Evolutionary conservation across 2,797 vertebrate species (phyloP), one percentile per base, ranked within the genome.

Genomic region (Anas georgica): DNA sequence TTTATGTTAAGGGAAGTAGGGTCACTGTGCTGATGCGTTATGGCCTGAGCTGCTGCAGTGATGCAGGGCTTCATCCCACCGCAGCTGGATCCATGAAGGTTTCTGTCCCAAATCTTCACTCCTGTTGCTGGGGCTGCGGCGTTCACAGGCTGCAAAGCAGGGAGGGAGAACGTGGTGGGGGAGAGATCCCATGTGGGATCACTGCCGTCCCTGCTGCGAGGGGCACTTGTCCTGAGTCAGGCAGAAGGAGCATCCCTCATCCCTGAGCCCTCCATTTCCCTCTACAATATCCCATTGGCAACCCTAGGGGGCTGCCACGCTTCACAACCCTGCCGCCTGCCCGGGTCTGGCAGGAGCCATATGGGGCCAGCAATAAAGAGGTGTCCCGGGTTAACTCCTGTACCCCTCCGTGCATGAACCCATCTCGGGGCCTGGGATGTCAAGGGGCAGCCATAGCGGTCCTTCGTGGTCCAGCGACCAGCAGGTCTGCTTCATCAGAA

Each of bases 361-460:
- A 8, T 9, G 50, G 50, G 50, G 50, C 50, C 50, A 26, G 48
- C 48, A 25, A 14, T 25, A 14, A 23, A 55, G 64, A 72, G 25
- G 17, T 2, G 5, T 39, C 43, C 29, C 7, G 2, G 17, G 3
- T 8, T 50, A 37, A 45, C 41, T 35, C 31, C 12, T 0, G 0
- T n/a, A 26, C 6, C 37, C 74, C 17, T 26, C 45, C 6, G 37
- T 37, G 39, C 1, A 1, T 75, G 48, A 74, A 7, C 9, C 7
- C 4, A 8, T 52, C 35, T 18, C 17, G 20, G 83, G 50, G 18
- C 35, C 39, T 17, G 21, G 8, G 26, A 59, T 4, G 16, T 39
- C 22, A 26, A 20, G 26, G 0, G 3, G 21, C 20, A 69, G 37
- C 12, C 4, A 17, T 7, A 10, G 46, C 18, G 28, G 39, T 75